Conservation (phyloP, 2,797 vertebrate species). For the Tokudaia tokunoshimensis region DNA sequence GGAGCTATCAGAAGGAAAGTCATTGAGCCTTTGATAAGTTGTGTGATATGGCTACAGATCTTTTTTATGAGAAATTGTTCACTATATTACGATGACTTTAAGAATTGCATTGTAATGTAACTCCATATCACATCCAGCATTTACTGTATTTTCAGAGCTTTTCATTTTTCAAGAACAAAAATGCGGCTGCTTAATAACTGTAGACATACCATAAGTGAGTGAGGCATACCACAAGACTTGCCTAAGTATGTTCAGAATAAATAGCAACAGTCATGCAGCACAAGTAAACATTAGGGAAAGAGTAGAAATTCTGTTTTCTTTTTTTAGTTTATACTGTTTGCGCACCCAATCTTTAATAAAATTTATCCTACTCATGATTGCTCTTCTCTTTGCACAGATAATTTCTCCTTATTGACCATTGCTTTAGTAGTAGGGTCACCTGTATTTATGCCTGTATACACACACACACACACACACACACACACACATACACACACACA, state of each 20-base stretch:
- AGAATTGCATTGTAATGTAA: constrained; percentile 70
- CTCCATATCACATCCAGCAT: constrained; percentile 54
- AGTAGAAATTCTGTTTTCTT: constrained; percentile 3
- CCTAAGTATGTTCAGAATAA: constrained; percentile 61
- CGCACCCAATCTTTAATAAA: not conserved
- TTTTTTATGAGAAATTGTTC: constrained; percentile 77
- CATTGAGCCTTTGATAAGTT: constrained; percentile 57
- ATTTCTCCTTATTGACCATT: constrained; percentile 44
- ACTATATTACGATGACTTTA: constrained; percentile 73
- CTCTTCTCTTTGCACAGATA: not conserved
- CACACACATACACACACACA: not conserved
- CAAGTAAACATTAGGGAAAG: not conserved
- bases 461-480: not conserved
- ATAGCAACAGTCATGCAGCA: not conserved
- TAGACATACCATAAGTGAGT: not conserved
- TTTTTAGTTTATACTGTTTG: constrained; percentile 25
- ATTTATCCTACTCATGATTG: not conserved
- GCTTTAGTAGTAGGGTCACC: not conserved
- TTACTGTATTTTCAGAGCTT: constrained; percentile 53
- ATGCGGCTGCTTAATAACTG: constrained; percentile 49
- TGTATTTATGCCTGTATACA: not conserved
- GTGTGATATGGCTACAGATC: constrained; percentile 4
- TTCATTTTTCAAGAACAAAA: constrained; percentile 67
- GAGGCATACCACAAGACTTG: constrained; percentile 11
- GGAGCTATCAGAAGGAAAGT: constrained; percentile 9